phyloP scores from a whole-genome alignment of 2,797 vertebrate genomes.

The Hippoglossus hippoglossus region DNA sequence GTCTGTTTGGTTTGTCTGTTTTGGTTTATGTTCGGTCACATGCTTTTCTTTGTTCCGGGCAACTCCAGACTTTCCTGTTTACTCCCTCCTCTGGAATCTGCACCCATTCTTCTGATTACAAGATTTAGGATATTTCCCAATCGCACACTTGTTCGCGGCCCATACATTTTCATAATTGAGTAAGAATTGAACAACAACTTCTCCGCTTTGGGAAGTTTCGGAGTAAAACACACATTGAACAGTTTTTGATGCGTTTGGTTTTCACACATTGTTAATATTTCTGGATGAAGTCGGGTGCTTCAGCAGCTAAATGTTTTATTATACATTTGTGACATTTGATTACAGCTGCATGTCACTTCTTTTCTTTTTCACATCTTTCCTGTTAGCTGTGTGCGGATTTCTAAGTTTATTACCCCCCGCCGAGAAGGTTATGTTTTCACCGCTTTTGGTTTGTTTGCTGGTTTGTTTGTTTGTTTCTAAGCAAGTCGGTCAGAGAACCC shows the following conservation, averaged over 20 bases:
- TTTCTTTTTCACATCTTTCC: not conserved
- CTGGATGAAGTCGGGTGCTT: not conserved
- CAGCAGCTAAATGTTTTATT: not conserved
- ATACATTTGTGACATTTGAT: not conserved
- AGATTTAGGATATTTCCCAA: constrained; percentile 52
- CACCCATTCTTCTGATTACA: constrained; percentile 57
- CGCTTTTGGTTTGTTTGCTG: too few relatives aligned
- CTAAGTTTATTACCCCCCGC: too few relatives aligned
- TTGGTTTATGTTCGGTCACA: constrained; percentile 68
- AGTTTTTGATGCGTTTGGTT: constrained; percentile 31
- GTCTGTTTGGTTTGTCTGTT: constrained; percentile 74
- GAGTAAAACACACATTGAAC: not conserved
- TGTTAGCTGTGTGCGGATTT: too few relatives aligned
- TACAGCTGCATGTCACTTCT: not conserved
- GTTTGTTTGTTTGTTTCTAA: too few relatives aligned
- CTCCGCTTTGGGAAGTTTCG: constrained; percentile 57
- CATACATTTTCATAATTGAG: constrained; percentile 28
- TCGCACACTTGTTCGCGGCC: constrained; percentile 15
- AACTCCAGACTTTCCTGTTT: constrained; percentile 80
- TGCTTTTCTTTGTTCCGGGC: constrained; percentile 72
- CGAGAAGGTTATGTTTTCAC: too few relatives aligned
- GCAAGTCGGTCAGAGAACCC: too few relatives aligned
- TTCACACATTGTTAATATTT: not conserved
- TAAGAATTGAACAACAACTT: not conserved
- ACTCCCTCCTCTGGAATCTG: constrained; percentile 67